These are phyloP conservation scores for Hyperoplus lanceolatus DNA, from an alignment of 2,797 vertebrate genomes.

Conservation along the genomic window DNA sequence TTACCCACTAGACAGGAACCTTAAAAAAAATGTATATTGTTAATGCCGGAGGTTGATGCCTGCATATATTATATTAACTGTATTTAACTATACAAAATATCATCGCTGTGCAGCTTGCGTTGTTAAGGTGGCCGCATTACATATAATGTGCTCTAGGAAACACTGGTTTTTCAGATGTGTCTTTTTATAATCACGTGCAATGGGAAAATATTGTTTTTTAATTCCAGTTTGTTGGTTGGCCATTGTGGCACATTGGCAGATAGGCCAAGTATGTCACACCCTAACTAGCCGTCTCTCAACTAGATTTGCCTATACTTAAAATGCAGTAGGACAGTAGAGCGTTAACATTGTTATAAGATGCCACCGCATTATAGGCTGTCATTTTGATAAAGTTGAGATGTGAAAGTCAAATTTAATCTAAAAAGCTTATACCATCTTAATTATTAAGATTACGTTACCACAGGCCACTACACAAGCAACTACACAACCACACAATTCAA, in stretches of 20 bases:
- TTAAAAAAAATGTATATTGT: conserved; percentile 3
- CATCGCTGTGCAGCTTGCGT: too few relatives aligned
- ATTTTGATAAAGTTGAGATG: not conserved
- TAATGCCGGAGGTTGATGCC: not conserved
- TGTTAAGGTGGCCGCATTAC: too few relatives aligned
- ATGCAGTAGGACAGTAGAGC: not conserved
- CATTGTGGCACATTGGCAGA: not conserved
- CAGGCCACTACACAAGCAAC: not conserved
- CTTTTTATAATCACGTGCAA: not conserved
- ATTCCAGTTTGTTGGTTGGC: not conserved
- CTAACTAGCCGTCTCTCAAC: not conserved
- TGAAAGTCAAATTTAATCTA: conserved; percentile 2
- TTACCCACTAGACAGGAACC: conserved; percentile 14
- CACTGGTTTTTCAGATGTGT: not conserved
- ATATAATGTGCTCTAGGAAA: too few relatives aligned
- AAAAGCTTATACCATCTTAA: not conserved
- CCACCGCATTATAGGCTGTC: not conserved
- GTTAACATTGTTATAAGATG: not conserved
- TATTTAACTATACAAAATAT: not conserved
- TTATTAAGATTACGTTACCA: not conserved
- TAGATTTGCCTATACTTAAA: not conserved
- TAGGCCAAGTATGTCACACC: too few relatives aligned
- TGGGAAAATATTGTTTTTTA: not conserved
- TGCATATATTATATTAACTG: conserved; percentile 12
- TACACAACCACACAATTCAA: conserved; percentile 6